phyloP scores from a whole-genome alignment of 2,113 vertebrate species.

The Paedocypris sp. region DNA sequence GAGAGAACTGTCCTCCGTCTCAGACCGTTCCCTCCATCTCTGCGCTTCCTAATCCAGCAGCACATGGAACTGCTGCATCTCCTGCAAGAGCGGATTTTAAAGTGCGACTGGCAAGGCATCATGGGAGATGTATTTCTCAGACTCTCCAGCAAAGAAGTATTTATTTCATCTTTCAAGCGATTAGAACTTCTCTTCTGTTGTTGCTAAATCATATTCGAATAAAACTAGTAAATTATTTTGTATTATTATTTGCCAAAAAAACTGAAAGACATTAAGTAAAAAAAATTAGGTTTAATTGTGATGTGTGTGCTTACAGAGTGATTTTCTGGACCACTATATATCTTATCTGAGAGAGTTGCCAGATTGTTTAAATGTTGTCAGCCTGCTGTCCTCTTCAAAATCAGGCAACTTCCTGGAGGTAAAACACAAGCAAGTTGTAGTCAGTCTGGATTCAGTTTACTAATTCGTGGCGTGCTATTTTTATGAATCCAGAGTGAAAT shows the following conservation, averaged over 20 bases:
- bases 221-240: no score
- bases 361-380: slow-evolving; percentile 81
- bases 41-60: slow-evolving; percentile 90
- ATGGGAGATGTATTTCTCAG: slow-evolving; percentile 94
- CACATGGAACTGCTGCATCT: slow-evolving; percentile 85
- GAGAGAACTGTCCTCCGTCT: not conserved
- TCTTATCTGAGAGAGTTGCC: slow-evolving; percentile 90
- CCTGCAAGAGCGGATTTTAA: slow-evolving; percentile 85
- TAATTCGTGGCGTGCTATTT: slow-evolving; percentile 3
- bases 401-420: slow-evolving; percentile 53
- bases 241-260: no score
- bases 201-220: no score
- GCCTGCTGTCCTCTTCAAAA: slow-evolving; percentile 53
- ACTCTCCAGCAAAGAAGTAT: slow-evolving; percentile 87
- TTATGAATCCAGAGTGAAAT: slow-evolving; percentile 49
- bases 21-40: slow-evolving; percentile 85
- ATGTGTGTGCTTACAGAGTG: slow-evolving; percentile 65
- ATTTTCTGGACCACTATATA: slow-evolving; percentile 89
- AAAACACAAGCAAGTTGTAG: not conserved
- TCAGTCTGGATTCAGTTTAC: not conserved
- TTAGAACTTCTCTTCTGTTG: no score
- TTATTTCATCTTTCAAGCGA: no score
- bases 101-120: slow-evolving; percentile 87
- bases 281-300: no score
- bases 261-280: no score